Evolutionary conservation across 2,888 invertebrate species (phyloP), one percentile per base, ranked within the genome.

Genomic region (Phrixothrix hirtus): DNA sequence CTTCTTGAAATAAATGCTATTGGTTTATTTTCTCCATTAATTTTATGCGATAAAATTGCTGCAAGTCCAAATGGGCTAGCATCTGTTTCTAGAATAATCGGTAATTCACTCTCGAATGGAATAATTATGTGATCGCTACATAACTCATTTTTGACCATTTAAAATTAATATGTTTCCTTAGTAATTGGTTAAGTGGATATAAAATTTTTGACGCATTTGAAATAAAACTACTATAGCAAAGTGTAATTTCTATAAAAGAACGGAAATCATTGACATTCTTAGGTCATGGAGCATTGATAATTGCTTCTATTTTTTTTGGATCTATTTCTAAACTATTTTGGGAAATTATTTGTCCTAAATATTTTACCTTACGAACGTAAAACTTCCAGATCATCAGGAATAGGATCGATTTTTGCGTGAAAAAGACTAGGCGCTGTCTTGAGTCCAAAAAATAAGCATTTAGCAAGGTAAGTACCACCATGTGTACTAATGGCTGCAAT

Each of bases 21-120:
- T n/a, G n/a, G n/a, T n/a, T n/a, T n/a, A n/a, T n/a, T n/a, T 73
- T 69, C 10, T 58, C 72, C 13, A 25, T 38, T 12, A 7, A 38
- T 13, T 2, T 38, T 9, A 6, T 38, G 38, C 5, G 63, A 65
- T 36, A 69, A 54, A 1, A 73, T 70, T n/a, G n/a, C n/a, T n/a
- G n/a, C n/a, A n/a, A n/a, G n/a, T n/a, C n/a, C n/a, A n/a, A n/a
- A n/a, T n/a, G 69, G n/a, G n/a, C n/a, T n/a, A n/a, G n/a, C n/a
- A n/a, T n/a, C n/a, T n/a, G n/a, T 67, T 4, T 70, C 68, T 14
- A 73, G 34, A 26, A 47, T 42, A 2, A 68, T 17, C 1, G 65
- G 63, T 50, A 63, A 50, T 2, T 38, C 25, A 10, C 26, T 2
- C n/a, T 38, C 2, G 10, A 38, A 38, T 25, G 14, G 38, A 6